These are phyloP conservation scores for Leptopterna dolabrata DNA, from an alignment of 2,888 invertebrate genomes.

Conservation along the genomic window DNA sequence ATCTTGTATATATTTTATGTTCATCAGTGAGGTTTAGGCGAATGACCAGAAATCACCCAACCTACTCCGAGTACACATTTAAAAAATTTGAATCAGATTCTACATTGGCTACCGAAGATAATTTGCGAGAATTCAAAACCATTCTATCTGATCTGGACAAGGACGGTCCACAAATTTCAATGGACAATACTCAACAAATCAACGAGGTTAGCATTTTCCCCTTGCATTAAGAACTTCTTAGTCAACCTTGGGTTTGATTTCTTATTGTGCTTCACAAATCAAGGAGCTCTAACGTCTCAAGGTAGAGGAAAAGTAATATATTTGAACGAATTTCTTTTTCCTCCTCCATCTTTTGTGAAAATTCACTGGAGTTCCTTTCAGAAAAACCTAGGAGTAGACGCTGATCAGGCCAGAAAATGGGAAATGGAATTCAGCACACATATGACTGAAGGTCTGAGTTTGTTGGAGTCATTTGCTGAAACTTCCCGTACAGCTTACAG, in stretches of 20 bases:
- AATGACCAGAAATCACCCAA: constrained; percentile 41
- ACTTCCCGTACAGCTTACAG: background rate
- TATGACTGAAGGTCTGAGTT: constrained; percentile 29
- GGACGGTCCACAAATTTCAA: background rate
- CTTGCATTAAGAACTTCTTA: background rate
- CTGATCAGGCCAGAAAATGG: constrained; percentile 12
- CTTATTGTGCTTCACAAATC: background rate
- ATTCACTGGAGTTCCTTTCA: background rate
- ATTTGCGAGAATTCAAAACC: constrained; percentile 14
- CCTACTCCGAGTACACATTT: constrained; percentile 42
- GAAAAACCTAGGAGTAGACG: constrained; percentile 31
- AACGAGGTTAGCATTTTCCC: background rate
- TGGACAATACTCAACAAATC: background rate
- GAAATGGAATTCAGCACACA: background rate
- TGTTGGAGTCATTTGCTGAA: constrained; percentile 5
- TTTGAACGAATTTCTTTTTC: too few relatives aligned
- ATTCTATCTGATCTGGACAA: background rate
- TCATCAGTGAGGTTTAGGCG: constrained; percentile 16
- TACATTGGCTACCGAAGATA: background rate
- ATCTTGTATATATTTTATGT: background rate
- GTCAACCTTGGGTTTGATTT: too few relatives aligned
- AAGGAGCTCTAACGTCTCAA: too few relatives aligned
- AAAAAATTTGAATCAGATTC: background rate
- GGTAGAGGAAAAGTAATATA: too few relatives aligned
- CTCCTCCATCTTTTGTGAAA: too few relatives aligned